Conservation (phyloP, 1,140 invertebrate species). For the Gerris buenoi region DNA sequence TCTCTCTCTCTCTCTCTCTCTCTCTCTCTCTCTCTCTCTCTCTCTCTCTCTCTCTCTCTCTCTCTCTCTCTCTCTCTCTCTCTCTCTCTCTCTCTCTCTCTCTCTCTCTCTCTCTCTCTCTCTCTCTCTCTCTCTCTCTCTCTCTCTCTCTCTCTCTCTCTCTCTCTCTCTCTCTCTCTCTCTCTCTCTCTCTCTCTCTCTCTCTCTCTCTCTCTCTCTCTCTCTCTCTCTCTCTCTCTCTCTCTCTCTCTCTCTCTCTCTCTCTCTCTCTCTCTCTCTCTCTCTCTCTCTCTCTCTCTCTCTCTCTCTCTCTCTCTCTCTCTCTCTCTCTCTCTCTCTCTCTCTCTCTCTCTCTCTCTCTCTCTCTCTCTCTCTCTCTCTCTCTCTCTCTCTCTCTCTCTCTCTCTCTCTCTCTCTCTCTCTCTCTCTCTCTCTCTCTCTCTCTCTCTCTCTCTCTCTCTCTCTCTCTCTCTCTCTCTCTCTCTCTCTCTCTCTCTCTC, state of each 20-base stretch:
- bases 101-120: neutral
- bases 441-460: neutral
- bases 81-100: neutral
- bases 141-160: neutral
- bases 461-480: neutral
- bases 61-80: neutral
- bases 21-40: neutral
- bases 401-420: neutral
- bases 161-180: neutral
- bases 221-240: neutral
- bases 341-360: neutral
- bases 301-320: neutral
- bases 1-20: neutral
- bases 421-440: neutral
- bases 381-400: neutral
- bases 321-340: neutral
- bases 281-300: neutral
- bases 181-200: neutral
- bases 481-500: neutral
- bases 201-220: neutral
- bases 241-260: neutral
- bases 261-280: neutral
- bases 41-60: neutral
- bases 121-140: neutral
- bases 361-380: neutral